Base-by-base conservation (phyloP, 2,113 vertebrate genomes). In the Herpetotheres cachinnans region DNA sequence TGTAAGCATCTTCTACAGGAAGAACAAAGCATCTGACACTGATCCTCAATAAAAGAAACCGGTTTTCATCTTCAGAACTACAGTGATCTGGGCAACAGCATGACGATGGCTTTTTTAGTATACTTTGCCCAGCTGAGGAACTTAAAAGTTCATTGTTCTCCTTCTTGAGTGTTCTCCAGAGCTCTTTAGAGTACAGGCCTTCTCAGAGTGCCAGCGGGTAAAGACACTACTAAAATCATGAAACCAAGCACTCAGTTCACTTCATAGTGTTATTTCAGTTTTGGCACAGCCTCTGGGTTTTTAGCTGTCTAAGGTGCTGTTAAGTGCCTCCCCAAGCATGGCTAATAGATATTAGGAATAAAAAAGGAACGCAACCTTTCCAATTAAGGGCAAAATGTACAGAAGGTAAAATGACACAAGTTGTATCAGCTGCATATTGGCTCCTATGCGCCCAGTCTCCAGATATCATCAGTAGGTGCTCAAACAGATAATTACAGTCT, bases 401-500 rank as follows among this genome's bases (percentile, higher is more conserved):
- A 90, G 81, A 85, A 95, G 93, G 56, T 46, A 61, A 90, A 93
- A 96, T 55, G 56, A 69, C 78, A 86, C 49, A 56, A 76, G 62
- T 82, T 78, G 20, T 72, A 76, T 82, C 69, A 49, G 44, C 84
- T 76, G 56, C 49, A 34, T n/a, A 24, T 74, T 78, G 59, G 63
- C 63, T 94, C 5, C 32, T 77, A 4, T 18, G 40, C 0, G 0
- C 76, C 61, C 29, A 70, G 59, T 63, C 82, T 93, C 44, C 42
- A 82, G 81, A 91, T 91, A 56, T 13, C 76, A 93, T 95, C 95
- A 77, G 93, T 74, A 80, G 82, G 58, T 95, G 85, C 87, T 93
- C 87, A 87, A 50, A 90, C 93, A 94, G 89, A 32, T 96, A 87
- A 96, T 96, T 93, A 89, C 65, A 72, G 54, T 27, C 73, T 95